A percentile compares a stretch with the other conserved stretches of the same genome.
These are phyloP conservation scores for Montipora sp. DNA, from an alignment of 64 coral and sea anemone species.

Conservation along the genomic window DNA sequence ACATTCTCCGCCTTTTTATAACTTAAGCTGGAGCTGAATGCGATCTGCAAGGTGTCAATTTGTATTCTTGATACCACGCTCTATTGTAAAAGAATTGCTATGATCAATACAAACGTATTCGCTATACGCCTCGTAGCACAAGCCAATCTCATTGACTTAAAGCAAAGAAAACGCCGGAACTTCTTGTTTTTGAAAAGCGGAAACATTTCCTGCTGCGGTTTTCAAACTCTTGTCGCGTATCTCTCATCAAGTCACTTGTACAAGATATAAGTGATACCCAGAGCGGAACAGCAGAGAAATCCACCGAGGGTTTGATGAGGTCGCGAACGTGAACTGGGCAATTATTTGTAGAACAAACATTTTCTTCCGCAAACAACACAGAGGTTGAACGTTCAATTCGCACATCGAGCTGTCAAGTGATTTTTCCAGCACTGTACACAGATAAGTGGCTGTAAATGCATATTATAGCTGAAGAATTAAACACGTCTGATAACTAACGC, in stretches of 20 bases:
- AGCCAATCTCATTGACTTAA: slow-evolving; percentile 33
- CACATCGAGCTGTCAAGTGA: slow-evolving; percentile 54
- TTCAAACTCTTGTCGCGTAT: background rate
- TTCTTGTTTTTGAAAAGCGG: slow-evolving; percentile 39
- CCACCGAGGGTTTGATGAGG: background rate
- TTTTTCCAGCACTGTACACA: slow-evolving; percentile 31
- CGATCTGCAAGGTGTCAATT: slow-evolving; percentile 34
- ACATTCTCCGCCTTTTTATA: slow-evolving; percentile 21
- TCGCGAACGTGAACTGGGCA: background rate
- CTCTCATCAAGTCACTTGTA: background rate
- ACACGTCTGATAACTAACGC: background rate
- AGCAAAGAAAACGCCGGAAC: slow-evolving; percentile 22
- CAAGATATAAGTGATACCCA: background rate
- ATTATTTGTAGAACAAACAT: background rate
- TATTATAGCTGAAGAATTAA: background rate
- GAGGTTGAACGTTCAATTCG: slow-evolving; percentile 30
- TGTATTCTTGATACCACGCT: background rate
- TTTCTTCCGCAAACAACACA: background rate
- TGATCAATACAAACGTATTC: slow-evolving; percentile 12
- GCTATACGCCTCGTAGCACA: slow-evolving; percentile 27
- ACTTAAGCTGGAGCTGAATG: slow-evolving; percentile 15
- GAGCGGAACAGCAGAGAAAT: too few relatives aligned
- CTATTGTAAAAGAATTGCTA: background rate
- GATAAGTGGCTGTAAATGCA: slow-evolving; percentile 44
- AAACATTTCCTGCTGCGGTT: slow-evolving; percentile 36